These are phyloP conservation scores for Alethe diademata DNA, from an alignment of 2,113 vertebrate species.

Conservation along the genomic window DNA sequence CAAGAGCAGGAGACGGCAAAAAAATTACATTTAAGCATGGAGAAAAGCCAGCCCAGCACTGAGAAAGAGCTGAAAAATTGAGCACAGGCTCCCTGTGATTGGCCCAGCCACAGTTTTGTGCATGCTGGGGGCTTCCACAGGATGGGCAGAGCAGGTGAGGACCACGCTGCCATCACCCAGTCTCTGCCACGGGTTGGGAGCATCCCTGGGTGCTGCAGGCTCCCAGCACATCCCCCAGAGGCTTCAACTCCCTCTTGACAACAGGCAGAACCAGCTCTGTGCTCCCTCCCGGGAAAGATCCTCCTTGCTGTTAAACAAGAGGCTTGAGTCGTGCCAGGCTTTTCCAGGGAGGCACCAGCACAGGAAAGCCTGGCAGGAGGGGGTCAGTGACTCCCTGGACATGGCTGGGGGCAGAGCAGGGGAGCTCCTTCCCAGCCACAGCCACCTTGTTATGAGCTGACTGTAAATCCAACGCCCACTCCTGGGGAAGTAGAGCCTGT, in stretches of 20 bases:
- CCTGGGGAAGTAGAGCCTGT: neutral
- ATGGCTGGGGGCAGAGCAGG: neutral
- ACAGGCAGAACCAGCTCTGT: neutral
- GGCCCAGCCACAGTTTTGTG: neutral
- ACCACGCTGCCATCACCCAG: accelerated
- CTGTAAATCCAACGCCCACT: neutral
- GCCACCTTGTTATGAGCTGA: neutral
- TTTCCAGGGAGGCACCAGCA: neutral
- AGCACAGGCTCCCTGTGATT: neutral
- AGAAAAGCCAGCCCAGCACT: neutral
- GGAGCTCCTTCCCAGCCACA: neutral
- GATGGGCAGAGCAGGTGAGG: neutral
- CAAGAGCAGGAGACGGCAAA: neutral
- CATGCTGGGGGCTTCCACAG: neutral
- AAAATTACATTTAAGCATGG: neutral
- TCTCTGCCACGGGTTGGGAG: neutral
- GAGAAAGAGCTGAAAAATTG: neutral
- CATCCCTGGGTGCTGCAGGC: neutral
- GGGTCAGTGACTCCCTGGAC: accelerated
- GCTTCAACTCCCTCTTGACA: neutral
- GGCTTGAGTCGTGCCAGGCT: accelerated
- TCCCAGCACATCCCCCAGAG: neutral
- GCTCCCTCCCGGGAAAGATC: neutral
- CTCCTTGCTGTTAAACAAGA: neutral
- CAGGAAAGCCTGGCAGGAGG: neutral